Percentiles rank a stretch among this genome's conserved stretches.
phyloP scores from a whole-genome alignment of 1,140 invertebrate species.

The Apis cerana region DNA sequence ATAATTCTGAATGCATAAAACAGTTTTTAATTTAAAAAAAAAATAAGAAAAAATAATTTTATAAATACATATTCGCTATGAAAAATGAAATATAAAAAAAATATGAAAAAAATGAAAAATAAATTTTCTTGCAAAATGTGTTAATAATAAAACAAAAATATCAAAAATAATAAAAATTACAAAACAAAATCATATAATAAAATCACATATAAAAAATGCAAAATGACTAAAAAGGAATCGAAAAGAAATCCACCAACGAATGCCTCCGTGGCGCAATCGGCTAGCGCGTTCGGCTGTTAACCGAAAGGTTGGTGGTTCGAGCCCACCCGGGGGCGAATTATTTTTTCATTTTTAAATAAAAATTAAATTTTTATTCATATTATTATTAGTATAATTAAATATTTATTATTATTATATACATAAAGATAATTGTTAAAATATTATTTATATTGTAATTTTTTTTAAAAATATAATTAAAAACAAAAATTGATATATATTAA shows the following conservation, averaged over 20 bases:
- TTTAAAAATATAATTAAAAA: too few relatives aligned
- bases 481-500: too few relatives aligned
- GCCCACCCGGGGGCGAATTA: constrained; percentile 86
- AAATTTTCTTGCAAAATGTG: background rate
- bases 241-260: background rate
- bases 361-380: background rate
- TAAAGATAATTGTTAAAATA: too few relatives aligned
- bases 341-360: constrained; percentile 54
- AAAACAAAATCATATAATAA: background rate
- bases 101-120: background rate
- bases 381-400: background rate
- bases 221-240: rapidly evolving
- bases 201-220: background rate
- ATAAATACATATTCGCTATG: background rate
- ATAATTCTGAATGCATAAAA: background rate
- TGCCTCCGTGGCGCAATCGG: constrained; percentile 91
- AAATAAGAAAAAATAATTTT: background rate
- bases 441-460: too few relatives aligned
- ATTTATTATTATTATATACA: background rate
- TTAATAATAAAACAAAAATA: background rate
- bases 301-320: constrained; percentile 95
- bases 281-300: constrained; percentile 95
- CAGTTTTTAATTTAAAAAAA: background rate
- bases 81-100: background rate
- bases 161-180: background rate